Evolutionary conservation across 2,113 vertebrate genomes (phyloP).

Genomic region (Montifringilla adamsi): DNA sequence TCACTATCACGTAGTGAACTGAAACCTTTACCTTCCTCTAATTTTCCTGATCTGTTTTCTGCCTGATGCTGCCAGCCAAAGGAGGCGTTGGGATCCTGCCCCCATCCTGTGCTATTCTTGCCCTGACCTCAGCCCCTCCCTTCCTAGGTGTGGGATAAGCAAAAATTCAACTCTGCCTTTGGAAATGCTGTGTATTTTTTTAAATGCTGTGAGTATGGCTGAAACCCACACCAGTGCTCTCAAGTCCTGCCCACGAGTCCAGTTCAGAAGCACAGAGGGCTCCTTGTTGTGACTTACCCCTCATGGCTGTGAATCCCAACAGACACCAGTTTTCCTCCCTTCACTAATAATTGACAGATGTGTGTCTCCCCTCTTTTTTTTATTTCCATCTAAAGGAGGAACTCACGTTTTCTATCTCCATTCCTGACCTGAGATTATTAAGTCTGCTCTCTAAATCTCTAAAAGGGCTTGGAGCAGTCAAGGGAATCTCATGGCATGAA

Average conservation of each 20-base stretch:
- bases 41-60: not conserved
- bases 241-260: rapidly evolving
- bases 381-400: not conserved
- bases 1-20: not conserved
- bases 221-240: not conserved
- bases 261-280: not conserved
- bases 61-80: not conserved
- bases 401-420: not conserved
- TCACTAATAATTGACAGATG: not conserved
- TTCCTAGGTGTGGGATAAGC: not conserved
- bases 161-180: not conserved
- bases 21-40: not conserved
- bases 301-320: not conserved
- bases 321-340: not conserved
- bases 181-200: not conserved
- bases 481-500: not conserved
- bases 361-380: not conserved
- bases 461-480: not conserved
- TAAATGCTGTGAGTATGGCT: not conserved
- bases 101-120: not conserved
- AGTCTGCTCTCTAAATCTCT: not conserved
- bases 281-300: not conserved
- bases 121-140: not conserved
- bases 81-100: not conserved
- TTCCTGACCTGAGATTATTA: not conserved